These are phyloP conservation scores for Mystacides longicornis DNA, from an alignment of 2,888 invertebrate genomes.

Conservation along the genomic window DNA sequence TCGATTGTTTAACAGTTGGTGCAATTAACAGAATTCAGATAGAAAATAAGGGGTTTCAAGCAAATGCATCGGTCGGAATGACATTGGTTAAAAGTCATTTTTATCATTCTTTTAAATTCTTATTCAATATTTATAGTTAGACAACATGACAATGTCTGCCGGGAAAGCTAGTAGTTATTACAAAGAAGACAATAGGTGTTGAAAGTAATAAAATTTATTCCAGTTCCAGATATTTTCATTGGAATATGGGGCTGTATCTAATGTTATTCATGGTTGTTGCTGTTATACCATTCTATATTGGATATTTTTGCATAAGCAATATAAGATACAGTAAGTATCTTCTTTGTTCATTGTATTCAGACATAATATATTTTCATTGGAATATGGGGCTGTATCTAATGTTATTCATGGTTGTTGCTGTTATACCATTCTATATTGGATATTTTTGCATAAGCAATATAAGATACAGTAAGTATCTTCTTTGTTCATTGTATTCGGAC, in stretches of 20 bases:
- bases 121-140: too few relatives aligned
- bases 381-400: conserved; percentile 84
- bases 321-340: conserved; percentile 66
- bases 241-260: conserved; percentile 87
- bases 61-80: too few relatives aligned
- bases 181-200: too few relatives aligned
- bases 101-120: too few relatives aligned
- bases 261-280: conserved; percentile 92
- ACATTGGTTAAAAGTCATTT: too few relatives aligned
- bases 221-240: conserved; percentile 89
- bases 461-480: conserved; percentile 71
- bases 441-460: conserved; percentile 90
- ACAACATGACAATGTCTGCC: too few relatives aligned
- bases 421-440: conserved; percentile 95
- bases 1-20: too few relatives aligned
- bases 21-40: too few relatives aligned
- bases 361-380: conserved; percentile 75
- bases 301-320: conserved; percentile 88
- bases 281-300: conserved; percentile 93
- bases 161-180: too few relatives aligned
- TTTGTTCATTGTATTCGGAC: neutral
- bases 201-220: too few relatives aligned
- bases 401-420: conserved; percentile 88
- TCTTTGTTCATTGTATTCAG: conserved; percentile 15
- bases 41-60: too few relatives aligned